Percentiles rank a stretch among this genome's conserved stretches.
These are phyloP conservation scores for Blera fallax DNA, from an alignment of 2,888 invertebrate species.

Conservation along the genomic window DNA sequence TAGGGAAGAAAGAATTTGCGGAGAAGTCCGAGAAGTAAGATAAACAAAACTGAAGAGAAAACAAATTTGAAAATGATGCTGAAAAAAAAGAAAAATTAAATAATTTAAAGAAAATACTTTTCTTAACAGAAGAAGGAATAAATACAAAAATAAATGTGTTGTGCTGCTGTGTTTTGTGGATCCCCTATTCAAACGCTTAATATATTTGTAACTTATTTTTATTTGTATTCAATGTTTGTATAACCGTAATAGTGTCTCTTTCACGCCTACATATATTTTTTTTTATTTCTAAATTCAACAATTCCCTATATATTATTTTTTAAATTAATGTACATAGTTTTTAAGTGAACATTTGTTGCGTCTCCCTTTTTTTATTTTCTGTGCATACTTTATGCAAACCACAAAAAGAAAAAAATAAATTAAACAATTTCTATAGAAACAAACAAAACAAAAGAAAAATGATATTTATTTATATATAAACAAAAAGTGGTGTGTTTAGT, in stretches of 20 bases:
- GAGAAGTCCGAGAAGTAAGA: conserved; percentile 43
- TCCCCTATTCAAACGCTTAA: conserved; percentile 64
- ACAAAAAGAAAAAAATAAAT: not conserved
- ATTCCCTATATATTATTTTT: conserved; percentile 20
- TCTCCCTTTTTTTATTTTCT: not conserved
- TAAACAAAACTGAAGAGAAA: not conserved
- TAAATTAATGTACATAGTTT: conserved; percentile 51
- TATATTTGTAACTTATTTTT: conserved; percentile 69
- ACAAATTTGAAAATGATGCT: not conserved
- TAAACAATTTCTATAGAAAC: conserved; percentile 1
- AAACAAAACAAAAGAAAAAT: conserved; percentile 12
- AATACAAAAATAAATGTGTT: conserved; percentile 7
- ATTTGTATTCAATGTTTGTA: conserved; percentile 53
- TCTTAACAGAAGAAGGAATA: not conserved
- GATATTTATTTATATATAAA: conserved; percentile 60
- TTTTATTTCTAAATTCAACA: conserved; percentile 26
- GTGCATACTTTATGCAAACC: not conserved
- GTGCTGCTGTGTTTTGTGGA: conserved; percentile 39
- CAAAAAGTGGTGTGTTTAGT: conserved; percentile 20
- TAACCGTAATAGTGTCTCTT: not conserved
- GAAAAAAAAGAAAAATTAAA: conserved; percentile 3
- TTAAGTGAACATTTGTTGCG: conserved; percentile 46
- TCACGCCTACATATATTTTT: not conserved
- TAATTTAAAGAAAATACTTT: not conserved
- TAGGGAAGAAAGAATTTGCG: conserved; percentile 58